Evolutionary conservation across 2,113 vertebrate species (phyloP), one percentile per base, ranked within the genome.

Genomic region (Mesembrinibis cayennensis): DNA sequence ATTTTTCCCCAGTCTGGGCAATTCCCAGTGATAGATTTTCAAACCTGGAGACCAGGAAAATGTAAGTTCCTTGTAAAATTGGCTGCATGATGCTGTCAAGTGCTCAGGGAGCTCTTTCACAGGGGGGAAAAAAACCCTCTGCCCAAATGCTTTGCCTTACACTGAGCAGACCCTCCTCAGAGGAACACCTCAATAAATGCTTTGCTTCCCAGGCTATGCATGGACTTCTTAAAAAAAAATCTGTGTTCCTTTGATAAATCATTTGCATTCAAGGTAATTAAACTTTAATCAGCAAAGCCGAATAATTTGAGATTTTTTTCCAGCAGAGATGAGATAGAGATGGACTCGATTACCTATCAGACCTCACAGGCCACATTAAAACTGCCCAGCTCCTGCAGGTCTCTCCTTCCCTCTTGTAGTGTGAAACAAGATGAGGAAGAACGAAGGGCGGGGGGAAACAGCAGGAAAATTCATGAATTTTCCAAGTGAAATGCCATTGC

Each of bases 251-350:
- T 92, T 93, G 80, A 63, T 80, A 80, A 89, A 90, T 66, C 8
- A 10, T 94, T 92, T 94, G 93, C 87, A 36, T 90, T 72, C 22
- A 4, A 90, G 70, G 59, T 62, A 93, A 96, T 95, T 90, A 88
- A 96, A 86, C 30, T 88, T 90, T 77, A 81, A 92, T 90, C 87
- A 83, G 62, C 59, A 81, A 80, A 94, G 79, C 62, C 8, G 34
- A 88, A 58, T 78, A 89, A 83, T 83, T 6, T 21, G 50, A 94
- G 87, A 16, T 15, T 44, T 42, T 72, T 66, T 88, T 73, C 63
- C 63, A 49, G 32, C 45, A 26, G 42, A 70, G 74, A 69, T 49
- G 73, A 85, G 62, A 59, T 6, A 53, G 47, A 55, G 62, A 45
- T 11, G 56, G 77, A 56, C 42, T 32, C 4, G 10, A 36, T 63